Evolutionary conservation across 2,113 vertebrate species (phyloP).

Genomic region (Atractosteus spatula): DNA sequence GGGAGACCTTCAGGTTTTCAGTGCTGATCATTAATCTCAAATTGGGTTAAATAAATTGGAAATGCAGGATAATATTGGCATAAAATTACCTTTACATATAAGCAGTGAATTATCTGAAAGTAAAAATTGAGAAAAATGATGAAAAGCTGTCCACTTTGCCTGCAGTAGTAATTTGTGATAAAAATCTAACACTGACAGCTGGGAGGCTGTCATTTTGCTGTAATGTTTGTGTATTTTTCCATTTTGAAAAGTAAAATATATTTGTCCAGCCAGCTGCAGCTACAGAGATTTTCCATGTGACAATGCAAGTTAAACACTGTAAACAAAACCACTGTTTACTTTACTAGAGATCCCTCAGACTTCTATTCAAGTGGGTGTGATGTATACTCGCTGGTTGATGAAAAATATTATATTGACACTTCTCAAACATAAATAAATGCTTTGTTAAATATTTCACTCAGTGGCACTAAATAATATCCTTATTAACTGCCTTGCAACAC

Average conservation of each 20-base stretch:
- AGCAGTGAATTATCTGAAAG: too few relatives aligned
- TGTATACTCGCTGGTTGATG: conserved; percentile 50
- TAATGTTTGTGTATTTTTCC: background rate
- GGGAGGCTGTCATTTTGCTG: background rate
- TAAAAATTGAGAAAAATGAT: too few relatives aligned
- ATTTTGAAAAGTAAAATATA: background rate
- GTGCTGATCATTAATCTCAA: too few relatives aligned
- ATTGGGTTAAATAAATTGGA: too few relatives aligned
- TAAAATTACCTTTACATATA: too few relatives aligned
- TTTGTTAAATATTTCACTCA: conserved; percentile 12
- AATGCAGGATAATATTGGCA: too few relatives aligned
- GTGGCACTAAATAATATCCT: background rate
- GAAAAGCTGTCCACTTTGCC: too few relatives aligned
- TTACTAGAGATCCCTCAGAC: conserved; percentile 50
- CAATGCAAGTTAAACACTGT: conserved; percentile 48
- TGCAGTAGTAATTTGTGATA: background rate
- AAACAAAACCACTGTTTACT: conserved; percentile 61
- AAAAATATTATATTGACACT: conserved; percentile 28
- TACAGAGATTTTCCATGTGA: conserved; percentile 44
- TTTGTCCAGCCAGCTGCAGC: background rate
- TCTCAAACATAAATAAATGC: conserved; percentile 17
- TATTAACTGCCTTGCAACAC: too few relatives aligned
- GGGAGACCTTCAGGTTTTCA: too few relatives aligned
- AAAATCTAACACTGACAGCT: background rate
- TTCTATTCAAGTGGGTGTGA: conserved; percentile 38